Base-by-base conservation (phyloP, 2,113 vertebrate genomes). In the Leucoraja erinaceus region DNA sequence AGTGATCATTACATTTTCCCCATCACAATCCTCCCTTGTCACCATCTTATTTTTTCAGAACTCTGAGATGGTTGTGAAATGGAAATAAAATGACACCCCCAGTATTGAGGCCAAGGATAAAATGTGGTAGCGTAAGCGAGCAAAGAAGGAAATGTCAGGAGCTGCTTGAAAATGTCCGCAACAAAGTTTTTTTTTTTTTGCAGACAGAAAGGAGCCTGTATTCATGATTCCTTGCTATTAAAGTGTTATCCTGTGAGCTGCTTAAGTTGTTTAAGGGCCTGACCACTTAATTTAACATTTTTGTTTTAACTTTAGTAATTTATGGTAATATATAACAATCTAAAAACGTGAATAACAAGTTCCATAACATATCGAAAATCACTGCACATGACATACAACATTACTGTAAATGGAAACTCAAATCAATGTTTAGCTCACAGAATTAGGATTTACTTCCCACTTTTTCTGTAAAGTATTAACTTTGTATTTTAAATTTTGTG, bases 401-500 rank as follows among this genome's bases (percentile, higher is more conserved):
- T 9, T 16, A 63, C 14, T 63, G 59, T 31, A 33, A 18, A 31
- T 33, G 83, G 25, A 31, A 63, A 14, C 59, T 63, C 12, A 7
- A 16, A 16, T 88, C 59, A 7, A 88, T 38, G 28, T 31, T 83
- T n/a, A n/a, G 25, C 81, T n/a, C 28, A n/a, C n/a, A 10, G 14
- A 22, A 66, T 14, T 54, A 0, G 16, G 11, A 63, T 66, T 88
- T 88, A 63, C n/a, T 16, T 88, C 2, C 12, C 9, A 59, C 0
- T n/a, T 47, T 93, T 59, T 61, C 8, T 3, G 2, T 38, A 92
- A 0, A 14, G 16, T 72, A 20, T 0, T 93, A 70, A 92, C 11
- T 92, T 10, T 77, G 61, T 25, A 10, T 94, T 59, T 68, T 76
- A 93, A 1, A 94, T 93, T 94, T 93, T 95, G 94, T 94, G 83